Conservation (phyloP, 2,888 invertebrate species). For the Melolontha melolontha region DNA sequence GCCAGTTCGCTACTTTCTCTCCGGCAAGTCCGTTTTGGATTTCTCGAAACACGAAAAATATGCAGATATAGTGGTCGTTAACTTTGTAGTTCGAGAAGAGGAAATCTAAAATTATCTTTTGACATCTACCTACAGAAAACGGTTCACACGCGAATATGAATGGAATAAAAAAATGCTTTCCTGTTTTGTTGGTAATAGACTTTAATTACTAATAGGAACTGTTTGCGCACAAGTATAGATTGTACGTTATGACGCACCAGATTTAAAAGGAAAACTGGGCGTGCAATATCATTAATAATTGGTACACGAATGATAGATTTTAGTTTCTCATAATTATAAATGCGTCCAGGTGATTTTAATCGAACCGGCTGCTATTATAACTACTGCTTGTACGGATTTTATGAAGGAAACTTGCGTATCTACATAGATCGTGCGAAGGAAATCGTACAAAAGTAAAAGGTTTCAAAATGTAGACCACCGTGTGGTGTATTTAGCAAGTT, state of each 20-base stretch:
- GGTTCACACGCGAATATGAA: conserved; percentile 28
- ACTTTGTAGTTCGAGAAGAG: conserved; percentile 2
- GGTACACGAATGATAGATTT: too few species aligned
- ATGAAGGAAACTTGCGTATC: background rate
- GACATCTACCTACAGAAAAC: conserved; percentile 14
- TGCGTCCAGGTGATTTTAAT: too few species aligned
- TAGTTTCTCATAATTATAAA: too few species aligned
- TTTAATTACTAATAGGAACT: conserved; percentile 12
- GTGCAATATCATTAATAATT: too few species aligned
- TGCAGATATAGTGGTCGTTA: conserved; percentile 3
- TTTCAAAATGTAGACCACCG: conserved; percentile 3
- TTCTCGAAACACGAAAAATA: too few species aligned
- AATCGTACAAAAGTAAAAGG: background rate
- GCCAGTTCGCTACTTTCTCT: background rate
- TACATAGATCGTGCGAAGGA: too few species aligned
- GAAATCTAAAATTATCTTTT: conserved; percentile 22
- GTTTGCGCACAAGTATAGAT: background rate
- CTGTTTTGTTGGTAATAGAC: background rate
- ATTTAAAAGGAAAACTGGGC: too few species aligned
- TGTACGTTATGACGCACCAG: too few species aligned
- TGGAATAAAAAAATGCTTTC: conserved; percentile 6
- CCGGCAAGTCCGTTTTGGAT: too few species aligned
- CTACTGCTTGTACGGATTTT: too few species aligned
- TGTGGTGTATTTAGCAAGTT: background rate
- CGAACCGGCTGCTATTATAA: too few species aligned